These are phyloP conservation scores for Dufourea novaeangliae DNA, from an alignment of 1,140 invertebrate species.

Conservation along the genomic window DNA sequence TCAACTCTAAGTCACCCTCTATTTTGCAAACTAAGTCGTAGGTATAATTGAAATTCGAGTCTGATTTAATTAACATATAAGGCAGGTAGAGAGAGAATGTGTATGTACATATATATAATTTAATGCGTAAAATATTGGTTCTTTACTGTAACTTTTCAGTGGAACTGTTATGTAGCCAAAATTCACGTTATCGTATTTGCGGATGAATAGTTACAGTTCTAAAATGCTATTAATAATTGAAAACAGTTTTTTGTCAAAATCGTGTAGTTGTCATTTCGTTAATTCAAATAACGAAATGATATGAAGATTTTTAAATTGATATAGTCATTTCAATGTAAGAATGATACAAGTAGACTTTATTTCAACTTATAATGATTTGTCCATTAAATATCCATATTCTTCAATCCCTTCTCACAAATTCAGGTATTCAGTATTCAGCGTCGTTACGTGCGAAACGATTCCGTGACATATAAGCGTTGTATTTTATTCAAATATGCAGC, in stretches of 20 bases:
- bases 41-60: slow-evolving; percentile 57
- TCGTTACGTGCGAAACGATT: neutral
- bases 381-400: neutral
- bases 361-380: neutral
- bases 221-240: neutral
- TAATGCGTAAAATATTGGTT: slow-evolving; percentile 11
- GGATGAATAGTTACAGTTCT: neutral
- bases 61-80: slow-evolving; percentile 55
- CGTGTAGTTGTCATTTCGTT: neutral
- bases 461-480: neutral
- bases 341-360: neutral
- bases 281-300: neutral
- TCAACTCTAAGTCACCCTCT: slow-evolving; percentile 73
- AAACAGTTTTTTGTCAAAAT: neutral
- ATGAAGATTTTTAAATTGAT: neutral
- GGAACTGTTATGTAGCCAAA: neutral
- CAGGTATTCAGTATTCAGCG: neutral
- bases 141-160: slow-evolving; percentile 21
- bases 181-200: neutral
- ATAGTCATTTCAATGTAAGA: neutral
- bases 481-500: slow-evolving; percentile 9
- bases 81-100: slow-evolving; percentile 38
- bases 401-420: neutral
- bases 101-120: slow-evolving; percentile 34
- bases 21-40: slow-evolving; percentile 70